Percentiles rank a stretch among this genome's conserved stretches.
Evolutionary conservation across 2,797 vertebrate genomes (phyloP).

Genomic region (Apogon hyalosoma): DNA sequence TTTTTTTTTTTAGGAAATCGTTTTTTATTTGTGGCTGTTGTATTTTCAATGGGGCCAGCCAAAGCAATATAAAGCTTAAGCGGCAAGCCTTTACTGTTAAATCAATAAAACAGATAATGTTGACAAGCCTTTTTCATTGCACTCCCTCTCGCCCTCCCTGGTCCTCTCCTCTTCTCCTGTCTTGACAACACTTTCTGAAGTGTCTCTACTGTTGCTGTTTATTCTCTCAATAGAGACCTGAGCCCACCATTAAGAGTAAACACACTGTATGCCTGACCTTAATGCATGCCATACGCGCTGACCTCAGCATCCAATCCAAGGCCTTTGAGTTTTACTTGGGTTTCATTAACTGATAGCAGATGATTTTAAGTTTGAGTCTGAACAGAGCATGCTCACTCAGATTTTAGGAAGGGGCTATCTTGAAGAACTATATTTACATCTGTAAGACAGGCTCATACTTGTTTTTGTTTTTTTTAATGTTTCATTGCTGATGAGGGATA

Average conservation of each 20-base stretch:
- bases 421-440: neutral
- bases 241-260: conserved; percentile 38
- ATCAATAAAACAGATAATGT: conserved; percentile 90
- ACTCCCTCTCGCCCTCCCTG: conserved; percentile 47
- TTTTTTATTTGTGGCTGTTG: conserved; percentile 80
- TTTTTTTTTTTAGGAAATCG: conserved; percentile 62
- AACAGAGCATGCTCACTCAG: neutral
- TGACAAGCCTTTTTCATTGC: conserved; percentile 87
- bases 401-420: no score
- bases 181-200: conserved; percentile 63
- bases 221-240: conserved; percentile 42
- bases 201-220: conserved; percentile 50
- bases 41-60: conserved; percentile 83
- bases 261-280: conserved; percentile 5
- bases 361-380: conserved; percentile 2
- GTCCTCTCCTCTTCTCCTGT: conserved; percentile 48
- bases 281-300: conserved; percentile 13
- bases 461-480: no score
- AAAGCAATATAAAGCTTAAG: conserved; percentile 86
- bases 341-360: conserved; percentile 16
- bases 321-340: conserved; percentile 3
- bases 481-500: neutral
- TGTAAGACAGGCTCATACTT: neutral
- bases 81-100: conserved; percentile 85
- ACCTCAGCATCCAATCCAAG: conserved; percentile 3